phyloP scores from a whole-genome alignment of 92 coral and sea anemone genomes.

The Heliopora coerulea region DNA sequence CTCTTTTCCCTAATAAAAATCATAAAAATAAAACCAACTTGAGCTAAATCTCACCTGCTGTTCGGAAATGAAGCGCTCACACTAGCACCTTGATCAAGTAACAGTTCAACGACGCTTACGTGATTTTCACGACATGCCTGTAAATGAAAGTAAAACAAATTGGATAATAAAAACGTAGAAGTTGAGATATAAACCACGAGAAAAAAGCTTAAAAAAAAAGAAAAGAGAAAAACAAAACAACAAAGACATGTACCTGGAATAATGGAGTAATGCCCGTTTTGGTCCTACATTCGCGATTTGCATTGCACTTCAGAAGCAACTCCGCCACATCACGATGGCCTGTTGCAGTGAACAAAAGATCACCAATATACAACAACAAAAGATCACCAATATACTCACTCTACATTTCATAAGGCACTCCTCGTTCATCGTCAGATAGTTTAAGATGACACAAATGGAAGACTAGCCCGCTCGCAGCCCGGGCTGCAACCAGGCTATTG shows the following conservation, averaged over 20 bases:
- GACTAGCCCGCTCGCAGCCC: too few relatives aligned
- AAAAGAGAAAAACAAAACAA: conserved; percentile 12
- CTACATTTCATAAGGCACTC: too few relatives aligned
- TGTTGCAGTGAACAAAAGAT: conserved; percentile 16
- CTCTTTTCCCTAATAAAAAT: too few relatives aligned
- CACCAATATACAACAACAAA: not conserved
- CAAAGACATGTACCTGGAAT: conserved; percentile 68
- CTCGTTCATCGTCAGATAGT: too few relatives aligned
- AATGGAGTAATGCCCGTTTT: conserved; percentile 98
- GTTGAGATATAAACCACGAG: not conserved
- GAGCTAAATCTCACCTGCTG: conserved; percentile 91
- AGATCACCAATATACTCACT: not conserved
- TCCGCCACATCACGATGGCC: conserved; percentile 97
- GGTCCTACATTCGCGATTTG: conserved; percentile 96
- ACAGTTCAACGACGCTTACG: conserved; percentile 85
- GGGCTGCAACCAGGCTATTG: too few relatives aligned
- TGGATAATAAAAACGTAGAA: not conserved
- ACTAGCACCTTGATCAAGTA: conserved; percentile 96
- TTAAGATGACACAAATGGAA: too few relatives aligned
- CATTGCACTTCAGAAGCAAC: conserved; percentile 77
- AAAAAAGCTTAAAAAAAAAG: too few relatives aligned
- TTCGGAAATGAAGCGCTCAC: conserved; percentile 97
- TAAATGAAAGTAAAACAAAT: not conserved
- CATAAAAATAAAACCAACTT: too few relatives aligned
- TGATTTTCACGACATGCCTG: conserved; percentile 99